Percentiles rank a stretch among this genome's conserved stretches.
Evolutionary conservation across 2,797 vertebrate species (phyloP).

Genomic region (Urocyon cinereoargenteus): DNA sequence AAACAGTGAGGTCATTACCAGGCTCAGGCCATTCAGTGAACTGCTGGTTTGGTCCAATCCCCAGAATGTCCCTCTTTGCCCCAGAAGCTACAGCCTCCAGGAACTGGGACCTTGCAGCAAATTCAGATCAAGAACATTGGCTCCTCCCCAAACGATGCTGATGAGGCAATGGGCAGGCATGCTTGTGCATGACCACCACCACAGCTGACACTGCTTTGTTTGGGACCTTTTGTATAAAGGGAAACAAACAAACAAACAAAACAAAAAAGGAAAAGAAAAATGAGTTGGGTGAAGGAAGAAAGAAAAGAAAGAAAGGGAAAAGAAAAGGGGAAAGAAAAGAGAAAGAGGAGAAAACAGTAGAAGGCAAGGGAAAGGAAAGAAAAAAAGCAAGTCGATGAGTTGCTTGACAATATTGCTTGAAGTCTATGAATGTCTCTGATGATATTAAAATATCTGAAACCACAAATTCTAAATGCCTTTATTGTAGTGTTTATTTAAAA

Average conservation of each 20-base stretch:
- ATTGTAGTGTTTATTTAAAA: background rate
- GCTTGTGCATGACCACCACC: no score
- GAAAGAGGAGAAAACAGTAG: background rate
- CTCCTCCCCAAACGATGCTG: background rate
- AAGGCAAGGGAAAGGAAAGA: background rate
- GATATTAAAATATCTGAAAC: background rate
- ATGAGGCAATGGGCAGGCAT: fast-evolving
- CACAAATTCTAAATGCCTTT: background rate
- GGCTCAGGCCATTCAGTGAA: background rate
- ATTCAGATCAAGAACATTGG: fast-evolving
- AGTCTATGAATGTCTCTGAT: background rate
- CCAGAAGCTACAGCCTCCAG: background rate
- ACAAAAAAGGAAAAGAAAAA: background rate
- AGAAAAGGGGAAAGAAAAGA: background rate
- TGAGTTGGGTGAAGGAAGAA: background rate
- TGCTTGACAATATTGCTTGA: no score
- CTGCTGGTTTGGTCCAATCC: background rate
- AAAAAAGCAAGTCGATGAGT: background rate
- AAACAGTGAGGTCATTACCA: constrained; percentile 79
- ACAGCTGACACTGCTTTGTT: background rate
- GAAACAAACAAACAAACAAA: background rate
- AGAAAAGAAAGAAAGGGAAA: background rate
- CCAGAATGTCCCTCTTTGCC: background rate
- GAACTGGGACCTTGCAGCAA: background rate
- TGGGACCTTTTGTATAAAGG: background rate